Evolutionary conservation across 2,888 invertebrate species (phyloP).

Genomic region (Pseudococcus longispinus): DNA sequence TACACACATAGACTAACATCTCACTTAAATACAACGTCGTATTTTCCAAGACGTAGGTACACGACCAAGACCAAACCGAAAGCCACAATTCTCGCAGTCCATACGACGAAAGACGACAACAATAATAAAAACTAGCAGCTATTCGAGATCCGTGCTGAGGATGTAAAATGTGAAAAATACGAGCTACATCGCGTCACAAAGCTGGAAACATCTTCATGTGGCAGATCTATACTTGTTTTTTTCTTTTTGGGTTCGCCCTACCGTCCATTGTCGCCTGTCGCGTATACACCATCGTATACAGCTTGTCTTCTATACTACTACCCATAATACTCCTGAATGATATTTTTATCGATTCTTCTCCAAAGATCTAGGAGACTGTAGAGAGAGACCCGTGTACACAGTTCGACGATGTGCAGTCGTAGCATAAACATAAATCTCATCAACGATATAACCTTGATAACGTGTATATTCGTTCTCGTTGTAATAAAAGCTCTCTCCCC

Average conservation of each 20-base stretch:
- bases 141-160: conserved; percentile 17
- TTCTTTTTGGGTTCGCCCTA: conserved; percentile 4
- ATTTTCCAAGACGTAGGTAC: neutral
- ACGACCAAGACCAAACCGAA: neutral
- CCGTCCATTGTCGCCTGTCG: conserved; percentile 41
- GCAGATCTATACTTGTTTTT: conserved; percentile 33
- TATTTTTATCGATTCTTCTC: conserved; percentile 21
- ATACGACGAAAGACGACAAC: neutral
- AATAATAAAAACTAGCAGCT: conserved; percentile 33
- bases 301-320: conserved; percentile 5
- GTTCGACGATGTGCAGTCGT: neutral
- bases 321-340: conserved; percentile 20
- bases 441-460: conserved; percentile 13
- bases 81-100: neutral
- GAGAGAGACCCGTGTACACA: neutral
- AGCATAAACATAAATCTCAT: conserved; percentile 9
- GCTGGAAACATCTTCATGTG: conserved; percentile 49
- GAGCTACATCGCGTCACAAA: neutral
- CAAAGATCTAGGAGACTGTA: neutral
- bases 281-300: conserved; percentile 14
- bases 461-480: neutral
- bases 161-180: conserved; percentile 52
- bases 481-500: neutral
- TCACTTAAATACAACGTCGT: neutral
- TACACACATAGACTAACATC: neutral